Percentiles rank a stretch among this genome's conserved stretches.
phyloP scores from a whole-genome alignment of 2,888 invertebrate species.

The Ophraella communa region DNA sequence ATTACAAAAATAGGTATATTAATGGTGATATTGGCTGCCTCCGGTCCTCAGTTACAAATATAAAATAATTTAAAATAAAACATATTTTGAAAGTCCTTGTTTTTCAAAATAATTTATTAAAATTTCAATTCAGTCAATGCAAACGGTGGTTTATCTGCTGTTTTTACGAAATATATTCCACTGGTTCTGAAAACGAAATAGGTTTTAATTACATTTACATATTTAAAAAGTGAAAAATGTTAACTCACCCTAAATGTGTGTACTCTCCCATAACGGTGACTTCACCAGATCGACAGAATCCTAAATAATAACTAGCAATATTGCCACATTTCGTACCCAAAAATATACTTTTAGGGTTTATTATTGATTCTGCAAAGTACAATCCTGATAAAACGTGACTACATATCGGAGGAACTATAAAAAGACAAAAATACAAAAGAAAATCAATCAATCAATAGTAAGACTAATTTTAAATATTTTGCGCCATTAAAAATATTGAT shows the following conservation, averaged over 20 bases:
- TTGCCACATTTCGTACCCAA: conserved; percentile 69
- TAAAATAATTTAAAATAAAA: not conserved
- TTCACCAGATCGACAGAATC: conserved; percentile 58
- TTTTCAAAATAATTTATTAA: conserved; percentile 2
- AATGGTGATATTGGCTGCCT: no score
- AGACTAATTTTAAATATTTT: no score
- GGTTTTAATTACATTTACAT: not conserved
- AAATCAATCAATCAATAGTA: not conserved
- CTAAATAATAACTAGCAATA: conserved; percentile 62
- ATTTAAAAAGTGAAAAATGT: not conserved
- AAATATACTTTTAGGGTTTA: conserved; percentile 62
- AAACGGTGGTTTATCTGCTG: conserved; percentile 48
- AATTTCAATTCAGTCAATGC: conserved; percentile 39
- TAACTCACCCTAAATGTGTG: conserved; percentile 46
- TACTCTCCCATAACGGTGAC: conserved; percentile 55
- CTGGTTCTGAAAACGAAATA: conserved; percentile 46
- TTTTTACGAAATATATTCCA: conserved; percentile 53
- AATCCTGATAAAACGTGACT: conserved; percentile 68
- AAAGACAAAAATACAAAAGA: conserved; percentile 16
- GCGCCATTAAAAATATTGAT: no score
- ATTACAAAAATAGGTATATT: no score
- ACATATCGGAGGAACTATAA: conserved; percentile 64
- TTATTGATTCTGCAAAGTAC: conserved; percentile 70
- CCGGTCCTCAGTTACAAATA: not conserved
- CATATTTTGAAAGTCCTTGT: not conserved